phyloP scores from a whole-genome alignment of 2,113 vertebrate genomes.

The Tetrax tetrax region DNA sequence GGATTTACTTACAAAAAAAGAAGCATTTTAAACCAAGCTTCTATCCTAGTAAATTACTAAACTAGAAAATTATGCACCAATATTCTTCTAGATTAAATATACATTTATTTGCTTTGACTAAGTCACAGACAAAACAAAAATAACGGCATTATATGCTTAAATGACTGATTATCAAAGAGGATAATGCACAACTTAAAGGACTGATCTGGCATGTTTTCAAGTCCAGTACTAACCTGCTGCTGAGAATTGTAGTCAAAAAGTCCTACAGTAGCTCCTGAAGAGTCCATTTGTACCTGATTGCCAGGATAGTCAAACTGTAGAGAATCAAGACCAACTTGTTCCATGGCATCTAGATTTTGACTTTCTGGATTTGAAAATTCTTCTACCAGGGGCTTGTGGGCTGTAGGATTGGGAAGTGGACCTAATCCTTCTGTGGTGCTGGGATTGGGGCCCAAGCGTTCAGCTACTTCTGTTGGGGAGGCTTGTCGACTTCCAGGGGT shows the following conservation, averaged over 20 bases:
- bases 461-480: constrained; percentile 94
- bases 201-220: background rate
- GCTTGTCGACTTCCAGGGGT: constrained; percentile 95
- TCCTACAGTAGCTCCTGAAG: constrained; percentile 90
- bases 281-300: constrained; percentile 97
- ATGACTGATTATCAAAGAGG: background rate
- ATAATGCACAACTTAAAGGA: background rate
- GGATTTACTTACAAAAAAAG: background rate
- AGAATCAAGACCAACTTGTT: constrained; percentile 93
- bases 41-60: background rate
- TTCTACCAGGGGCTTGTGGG: constrained; percentile 87
- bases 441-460: constrained; percentile 89
- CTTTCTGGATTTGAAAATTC: constrained; percentile 93
- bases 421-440: constrained; percentile 87
- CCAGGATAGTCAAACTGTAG: constrained; percentile 97
- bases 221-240: constrained; percentile 88
- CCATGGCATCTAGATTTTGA: constrained; percentile 94
- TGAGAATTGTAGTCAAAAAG: constrained; percentile 98
- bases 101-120: background rate
- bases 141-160: background rate
- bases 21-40: background rate
- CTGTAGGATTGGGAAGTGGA: constrained; percentile 84
- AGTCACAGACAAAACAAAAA: background rate
- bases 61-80: background rate
- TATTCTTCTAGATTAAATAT: background rate